Evolutionary conservation across 2,888 invertebrate genomes (phyloP), one percentile per base, ranked within the genome.

Genomic region (Platycheirus albimanus): DNA sequence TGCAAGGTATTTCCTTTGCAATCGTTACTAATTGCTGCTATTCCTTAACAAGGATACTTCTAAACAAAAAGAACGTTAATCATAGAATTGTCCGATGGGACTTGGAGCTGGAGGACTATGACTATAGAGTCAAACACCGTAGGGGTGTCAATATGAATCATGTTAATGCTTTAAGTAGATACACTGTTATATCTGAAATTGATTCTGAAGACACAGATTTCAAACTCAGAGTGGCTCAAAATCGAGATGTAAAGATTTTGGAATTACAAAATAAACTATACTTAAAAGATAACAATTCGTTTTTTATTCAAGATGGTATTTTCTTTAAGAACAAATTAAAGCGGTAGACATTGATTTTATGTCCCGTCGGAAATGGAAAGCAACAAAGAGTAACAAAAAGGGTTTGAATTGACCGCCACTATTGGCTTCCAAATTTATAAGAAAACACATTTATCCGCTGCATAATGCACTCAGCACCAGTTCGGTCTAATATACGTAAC

Each of bases 11-110:
- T 1, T 56, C 70, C 43, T 85, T 86, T 64, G 86, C 84, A 56
- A 81, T 86, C 28, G 75, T 86, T n/a, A 87, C 41, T 17, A 88
- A 88, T 63, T 89, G 88, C 64, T 78, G 86, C n/a, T n/a, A n/a
- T 2, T 87, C 88, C 0, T 79, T 88, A 0, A 63, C 85, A 0
- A 80, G 85, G 10, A 87, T 87, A 0, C n/a, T n/a, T n/a, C 49
- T 87, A 51, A 51, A 30, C 11, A 88, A 56, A 85, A 84, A 24
- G 86, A 87, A 30, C 45, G 86, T 11, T 2, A 63, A 86, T n/a
- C 85, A 86, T 0, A 77, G 86, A 47, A 86, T 88, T 20, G 87
- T 88, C 5, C 77, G 87, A 11, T 88, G 88, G 88, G 87, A 86
- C 74, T 58, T 87, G 7, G 49, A 61, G 13, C 30, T 76, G 10